These are phyloP conservation scores for Tretioscincus oriximinensis DNA, from an alignment of 2,113 vertebrate species.

Conservation along the genomic window DNA sequence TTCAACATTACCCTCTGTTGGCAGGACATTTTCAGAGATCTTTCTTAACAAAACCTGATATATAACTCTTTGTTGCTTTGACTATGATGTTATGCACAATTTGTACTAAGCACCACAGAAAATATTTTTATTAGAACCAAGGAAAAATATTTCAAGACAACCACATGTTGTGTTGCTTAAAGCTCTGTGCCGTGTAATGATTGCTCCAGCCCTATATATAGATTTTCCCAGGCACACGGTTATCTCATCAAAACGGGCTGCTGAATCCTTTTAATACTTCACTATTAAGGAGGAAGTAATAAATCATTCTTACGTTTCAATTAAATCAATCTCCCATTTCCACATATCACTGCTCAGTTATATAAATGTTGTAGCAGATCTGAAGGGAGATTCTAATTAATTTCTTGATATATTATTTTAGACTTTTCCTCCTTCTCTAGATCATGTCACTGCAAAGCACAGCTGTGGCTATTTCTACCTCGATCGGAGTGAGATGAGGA, in stretches of 20 bases:
- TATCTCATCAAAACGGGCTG: background rate
- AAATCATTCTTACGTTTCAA: too few relatives aligned
- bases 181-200: background rate
- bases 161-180: background rate
- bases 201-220: background rate
- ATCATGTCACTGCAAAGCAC: background rate
- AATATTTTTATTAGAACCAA: background rate
- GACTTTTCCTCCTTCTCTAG: background rate
- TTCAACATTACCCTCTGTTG: background rate
- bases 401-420: background rate
- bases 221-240: accelerated
- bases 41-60: background rate
- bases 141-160: background rate
- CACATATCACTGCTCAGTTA: background rate
- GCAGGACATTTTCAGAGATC: background rate
- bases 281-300: too few relatives aligned
- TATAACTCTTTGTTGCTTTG: background rate
- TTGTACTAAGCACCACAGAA: background rate
- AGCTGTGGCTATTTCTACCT: too few relatives aligned
- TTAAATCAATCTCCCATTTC: background rate
- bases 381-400: background rate
- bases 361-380: too few relatives aligned
- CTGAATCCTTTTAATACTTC: too few relatives aligned
- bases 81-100: background rate
- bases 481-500: too few relatives aligned